Percentiles rank a stretch among this genome's conserved stretches.
Evolutionary conservation across 1,140 invertebrate species (phyloP).

Genomic region (Marisa cornuarietis): DNA sequence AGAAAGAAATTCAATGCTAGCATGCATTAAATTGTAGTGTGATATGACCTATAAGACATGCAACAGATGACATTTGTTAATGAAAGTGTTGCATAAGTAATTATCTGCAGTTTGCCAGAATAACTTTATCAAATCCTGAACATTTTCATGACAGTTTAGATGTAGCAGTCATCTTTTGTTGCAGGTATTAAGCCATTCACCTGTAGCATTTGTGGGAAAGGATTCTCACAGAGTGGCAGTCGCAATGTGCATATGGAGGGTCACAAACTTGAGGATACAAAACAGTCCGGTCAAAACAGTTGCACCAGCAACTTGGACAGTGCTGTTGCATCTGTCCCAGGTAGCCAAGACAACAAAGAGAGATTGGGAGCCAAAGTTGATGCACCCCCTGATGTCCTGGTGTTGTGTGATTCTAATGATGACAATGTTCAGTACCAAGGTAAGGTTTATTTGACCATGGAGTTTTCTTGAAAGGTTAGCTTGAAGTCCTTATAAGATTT

Average conservation of each 20-base stretch:
- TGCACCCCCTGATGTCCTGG: background rate
- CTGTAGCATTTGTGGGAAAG: constrained; percentile 55
- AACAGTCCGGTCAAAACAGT: constrained; percentile 1
- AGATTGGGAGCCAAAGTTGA: background rate
- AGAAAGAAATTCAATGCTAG: too few relatives aligned
- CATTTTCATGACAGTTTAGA: too few relatives aligned
- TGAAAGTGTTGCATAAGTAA: too few relatives aligned
- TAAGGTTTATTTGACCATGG: background rate
- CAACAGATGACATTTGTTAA: too few relatives aligned
- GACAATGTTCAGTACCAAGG: constrained; percentile 25
- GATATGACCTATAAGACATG: too few relatives aligned
- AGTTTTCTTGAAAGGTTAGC: too few relatives aligned
- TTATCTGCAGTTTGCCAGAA: too few relatives aligned
- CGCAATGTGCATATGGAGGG: constrained; percentile 48
- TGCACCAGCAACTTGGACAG: background rate
- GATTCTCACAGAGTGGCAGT: constrained; percentile 58
- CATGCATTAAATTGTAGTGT: too few relatives aligned
- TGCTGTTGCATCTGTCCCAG: background rate
- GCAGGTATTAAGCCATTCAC: constrained; percentile 66
- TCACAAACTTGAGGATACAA: constrained; percentile 34
- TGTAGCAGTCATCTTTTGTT: constrained; percentile 5
- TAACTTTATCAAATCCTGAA: too few relatives aligned
- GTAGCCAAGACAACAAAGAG: background rate
- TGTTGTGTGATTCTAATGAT: constrained; percentile 11
- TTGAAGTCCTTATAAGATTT: too few relatives aligned